Conservation (phyloP, 2,113 vertebrate species). For the Macaca nemestrina region DNA sequence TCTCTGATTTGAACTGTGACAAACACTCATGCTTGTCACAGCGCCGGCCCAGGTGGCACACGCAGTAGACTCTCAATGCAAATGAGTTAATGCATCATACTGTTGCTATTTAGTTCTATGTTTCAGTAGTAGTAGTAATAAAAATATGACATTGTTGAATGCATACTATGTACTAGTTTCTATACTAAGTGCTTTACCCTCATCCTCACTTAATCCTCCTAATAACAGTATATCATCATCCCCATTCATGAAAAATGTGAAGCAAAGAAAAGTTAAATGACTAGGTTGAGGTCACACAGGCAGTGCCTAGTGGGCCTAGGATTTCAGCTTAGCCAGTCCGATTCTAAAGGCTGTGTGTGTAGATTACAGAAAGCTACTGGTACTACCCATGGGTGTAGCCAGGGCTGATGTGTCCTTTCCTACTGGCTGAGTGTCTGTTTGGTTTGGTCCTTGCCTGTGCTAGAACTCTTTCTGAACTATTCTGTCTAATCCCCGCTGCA, state of each 20-base stretch:
- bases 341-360: not conserved
- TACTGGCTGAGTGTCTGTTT: not conserved
- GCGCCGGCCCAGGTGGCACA: not conserved
- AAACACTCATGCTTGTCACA: not conserved
- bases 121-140: too few species aligned
- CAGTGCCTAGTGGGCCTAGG: not conserved
- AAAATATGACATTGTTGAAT: not conserved
- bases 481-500: accelerated
- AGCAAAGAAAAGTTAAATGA: not conserved
- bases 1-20: not conserved
- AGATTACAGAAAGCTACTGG: not conserved
- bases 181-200: not conserved
- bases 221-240: not conserved
- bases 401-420: not conserved
- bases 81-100: not conserved
- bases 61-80: too few species aligned
- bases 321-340: not conserved
- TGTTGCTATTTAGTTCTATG: too few species aligned
- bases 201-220: not conserved
- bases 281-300: not conserved
- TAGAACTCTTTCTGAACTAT: not conserved
- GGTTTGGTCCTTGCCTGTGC: not conserved
- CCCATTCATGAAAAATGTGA: not conserved
- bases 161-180: not conserved
- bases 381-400: accelerated